Percentiles rank a stretch among this genome's conserved stretches.
phyloP scores from a whole-genome alignment of 2,888 invertebrate species.

The Argyresthia albistria region DNA sequence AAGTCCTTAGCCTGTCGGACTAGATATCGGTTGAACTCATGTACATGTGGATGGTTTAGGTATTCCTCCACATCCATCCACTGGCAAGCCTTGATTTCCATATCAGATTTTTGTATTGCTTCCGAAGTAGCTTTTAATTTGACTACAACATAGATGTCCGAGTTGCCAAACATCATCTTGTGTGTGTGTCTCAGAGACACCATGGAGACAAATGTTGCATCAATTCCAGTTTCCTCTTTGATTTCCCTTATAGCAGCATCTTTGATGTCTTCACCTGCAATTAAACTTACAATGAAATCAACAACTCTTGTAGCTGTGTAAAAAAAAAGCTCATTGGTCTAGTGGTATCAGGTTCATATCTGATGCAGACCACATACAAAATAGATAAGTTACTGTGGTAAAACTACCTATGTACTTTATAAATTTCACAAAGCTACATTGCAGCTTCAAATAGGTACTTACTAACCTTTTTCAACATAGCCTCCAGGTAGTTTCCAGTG shows the following conservation, averaged over 20 bases:
- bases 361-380: too few relatives aligned
- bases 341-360: too few relatives aligned
- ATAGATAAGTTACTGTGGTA: too few relatives aligned
- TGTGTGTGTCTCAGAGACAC: constrained; percentile 86
- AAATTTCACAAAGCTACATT: neutral
- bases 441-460: neutral
- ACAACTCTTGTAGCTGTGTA: too few relatives aligned
- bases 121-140: constrained; percentile 76
- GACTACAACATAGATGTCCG: constrained; percentile 89
- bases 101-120: constrained; percentile 77
- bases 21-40: constrained; percentile 79
- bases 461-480: constrained; percentile 85
- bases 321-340: too few relatives aligned
- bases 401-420: too few relatives aligned
- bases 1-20: constrained; percentile 78
- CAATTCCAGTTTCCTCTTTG: constrained; percentile 90
- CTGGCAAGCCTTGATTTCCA: constrained; percentile 82
- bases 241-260: constrained; percentile 90
- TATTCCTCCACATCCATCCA: constrained; percentile 90
- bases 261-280: constrained; percentile 84
- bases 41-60: constrained; percentile 78
- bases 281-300: too few relatives aligned
- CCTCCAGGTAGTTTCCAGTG: constrained; percentile 96
- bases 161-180: constrained; percentile 82
- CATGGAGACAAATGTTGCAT: constrained; percentile 81